Evolutionary conservation across 2,113 vertebrate species (phyloP).

Genomic region (Pungitius pungitius): DNA sequence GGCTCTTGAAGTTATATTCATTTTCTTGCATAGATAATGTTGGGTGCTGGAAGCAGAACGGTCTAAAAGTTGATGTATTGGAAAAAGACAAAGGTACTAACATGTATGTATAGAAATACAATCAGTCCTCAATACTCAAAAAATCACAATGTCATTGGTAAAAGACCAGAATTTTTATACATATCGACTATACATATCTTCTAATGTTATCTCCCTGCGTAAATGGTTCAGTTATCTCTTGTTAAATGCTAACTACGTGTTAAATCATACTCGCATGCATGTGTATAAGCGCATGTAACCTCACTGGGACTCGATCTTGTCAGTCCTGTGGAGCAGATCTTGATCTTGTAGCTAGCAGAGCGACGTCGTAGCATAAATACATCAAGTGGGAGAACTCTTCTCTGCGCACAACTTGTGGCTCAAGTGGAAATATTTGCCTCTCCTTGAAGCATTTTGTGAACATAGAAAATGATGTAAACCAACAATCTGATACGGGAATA

Average conservation of each 20-base stretch:
- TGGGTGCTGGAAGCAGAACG: background rate
- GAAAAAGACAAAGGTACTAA: conserved; percentile 1
- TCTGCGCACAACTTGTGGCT: conserved; percentile 40
- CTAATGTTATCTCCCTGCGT: background rate
- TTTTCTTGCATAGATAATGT: conserved; percentile 23
- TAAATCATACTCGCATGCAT: background rate
- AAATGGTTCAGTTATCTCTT: background rate
- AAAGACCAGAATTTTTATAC: too few relatives aligned
- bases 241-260: background rate
- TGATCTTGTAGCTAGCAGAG: background rate
- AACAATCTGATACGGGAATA: conserved; percentile 43
- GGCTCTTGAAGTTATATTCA: conserved; percentile 12
- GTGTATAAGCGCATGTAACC: background rate
- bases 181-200: background rate
- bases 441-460: conserved; percentile 64
- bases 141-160: background rate
- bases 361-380: background rate
- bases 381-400: background rate
- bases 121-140: background rate
- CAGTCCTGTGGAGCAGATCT: background rate
- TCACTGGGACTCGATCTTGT: background rate
- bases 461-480: conserved; percentile 63
- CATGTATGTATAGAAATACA: background rate
- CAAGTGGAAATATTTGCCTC: conserved; percentile 48
- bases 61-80: conserved; percentile 1